A percentile compares a stretch with the other conserved stretches of the same genome.
phyloP scores from a whole-genome alignment of 2,797 vertebrate genomes.

The Leptodactylus fallax region DNA sequence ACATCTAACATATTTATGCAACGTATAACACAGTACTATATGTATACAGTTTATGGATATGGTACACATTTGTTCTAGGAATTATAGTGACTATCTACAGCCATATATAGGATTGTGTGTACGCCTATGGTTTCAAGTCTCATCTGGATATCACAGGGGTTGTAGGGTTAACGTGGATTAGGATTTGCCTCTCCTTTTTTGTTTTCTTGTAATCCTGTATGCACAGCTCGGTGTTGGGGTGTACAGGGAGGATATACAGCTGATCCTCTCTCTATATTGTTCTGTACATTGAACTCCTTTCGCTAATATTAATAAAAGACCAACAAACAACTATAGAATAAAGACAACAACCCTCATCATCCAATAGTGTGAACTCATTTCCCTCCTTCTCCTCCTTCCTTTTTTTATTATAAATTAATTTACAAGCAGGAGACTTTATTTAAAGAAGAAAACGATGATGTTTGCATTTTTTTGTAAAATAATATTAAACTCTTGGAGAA shows the following conservation, averaged over 20 bases:
- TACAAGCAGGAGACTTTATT: slow-evolving; percentile 43
- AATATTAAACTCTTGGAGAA: slow-evolving; percentile 47
- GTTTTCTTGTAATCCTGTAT: background rate
- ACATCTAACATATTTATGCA: background rate
- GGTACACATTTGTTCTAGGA: background rate
- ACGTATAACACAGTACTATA: no score
- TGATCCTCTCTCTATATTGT: background rate
- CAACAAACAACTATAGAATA: slow-evolving; percentile 14
- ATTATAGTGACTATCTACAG: background rate
- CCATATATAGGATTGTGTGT: background rate
- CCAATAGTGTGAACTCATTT: background rate
- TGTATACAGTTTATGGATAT: background rate
- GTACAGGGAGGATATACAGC: background rate
- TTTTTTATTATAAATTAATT: slow-evolving; percentile 30
- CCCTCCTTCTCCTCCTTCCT: background rate
- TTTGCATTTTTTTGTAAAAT: slow-evolving; percentile 55
- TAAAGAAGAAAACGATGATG: slow-evolving; percentile 45
- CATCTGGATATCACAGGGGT: slow-evolving; percentile 2
- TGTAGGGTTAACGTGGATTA: slow-evolving; percentile 22
- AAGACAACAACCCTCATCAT: slow-evolving; percentile 16
- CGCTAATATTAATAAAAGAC: background rate
- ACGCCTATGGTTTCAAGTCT: background rate
- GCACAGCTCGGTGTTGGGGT: background rate
- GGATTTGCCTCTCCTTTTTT: slow-evolving; percentile 2
- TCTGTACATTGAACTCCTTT: slow-evolving; percentile 12